Conservation (phyloP, 2,888 invertebrate genomes). For the Lordiphosa andalusiaca region DNA sequence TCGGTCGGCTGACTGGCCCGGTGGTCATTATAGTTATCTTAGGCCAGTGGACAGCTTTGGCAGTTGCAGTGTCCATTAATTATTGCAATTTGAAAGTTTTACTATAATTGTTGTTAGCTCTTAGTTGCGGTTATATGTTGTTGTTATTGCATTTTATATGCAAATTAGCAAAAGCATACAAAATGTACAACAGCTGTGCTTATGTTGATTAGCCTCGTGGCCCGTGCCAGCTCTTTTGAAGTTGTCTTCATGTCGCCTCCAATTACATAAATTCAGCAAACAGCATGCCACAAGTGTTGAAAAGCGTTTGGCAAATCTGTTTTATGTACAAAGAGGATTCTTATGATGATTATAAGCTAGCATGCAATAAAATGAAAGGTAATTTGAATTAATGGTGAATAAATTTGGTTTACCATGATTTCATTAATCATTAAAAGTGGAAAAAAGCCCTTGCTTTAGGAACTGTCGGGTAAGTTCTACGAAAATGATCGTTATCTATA, state of each 20-base stretch:
- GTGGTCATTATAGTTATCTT: slow-evolving; percentile 34
- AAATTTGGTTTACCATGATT: neutral
- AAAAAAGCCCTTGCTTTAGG: no score
- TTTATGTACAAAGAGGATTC: slow-evolving; percentile 5
- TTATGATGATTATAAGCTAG: slow-evolving; percentile 5
- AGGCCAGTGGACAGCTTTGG: slow-evolving; percentile 23
- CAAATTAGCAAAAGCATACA: slow-evolving; percentile 47
- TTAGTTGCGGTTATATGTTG: slow-evolving; percentile 38
- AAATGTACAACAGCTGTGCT: slow-evolving; percentile 30
- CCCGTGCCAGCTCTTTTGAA: slow-evolving; percentile 6
- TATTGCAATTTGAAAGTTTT: slow-evolving; percentile 51
- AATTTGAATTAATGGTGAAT: slow-evolving; percentile 1
- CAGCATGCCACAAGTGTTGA: slow-evolving; percentile 34
- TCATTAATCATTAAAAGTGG: no score
- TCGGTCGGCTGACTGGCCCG: slow-evolving; percentile 24
- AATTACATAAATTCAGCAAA: slow-evolving; percentile 13
- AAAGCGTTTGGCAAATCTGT: slow-evolving; percentile 41
- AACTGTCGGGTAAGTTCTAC: no score
- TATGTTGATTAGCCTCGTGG: slow-evolving; percentile 45
- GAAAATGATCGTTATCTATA: no score
- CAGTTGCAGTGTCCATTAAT: slow-evolving; percentile 33
- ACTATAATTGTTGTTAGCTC: slow-evolving; percentile 52
- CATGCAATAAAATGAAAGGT: slow-evolving; percentile 1
- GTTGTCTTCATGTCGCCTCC: slow-evolving; percentile 17
- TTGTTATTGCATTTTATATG: slow-evolving; percentile 51